Base-by-base conservation (phyloP, 2,797 vertebrate genomes). In the Psittacula derbiana region DNA sequence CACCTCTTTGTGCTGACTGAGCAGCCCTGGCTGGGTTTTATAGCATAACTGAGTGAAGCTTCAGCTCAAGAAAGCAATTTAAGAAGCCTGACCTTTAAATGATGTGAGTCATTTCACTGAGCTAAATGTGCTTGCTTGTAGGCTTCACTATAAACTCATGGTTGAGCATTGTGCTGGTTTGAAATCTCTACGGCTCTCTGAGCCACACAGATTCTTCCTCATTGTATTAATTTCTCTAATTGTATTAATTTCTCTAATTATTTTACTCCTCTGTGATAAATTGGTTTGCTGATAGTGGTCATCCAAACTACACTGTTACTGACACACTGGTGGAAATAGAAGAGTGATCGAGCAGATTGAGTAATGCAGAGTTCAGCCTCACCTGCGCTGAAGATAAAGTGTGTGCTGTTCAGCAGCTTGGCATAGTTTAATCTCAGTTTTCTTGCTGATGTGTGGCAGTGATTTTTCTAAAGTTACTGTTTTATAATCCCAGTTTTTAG, bases 201-300 rank as follows among this genome's bases (percentile, higher is more conserved):
- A 66, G 80, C 49, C 52, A 2, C 11, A 1, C 3, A 2, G 30
- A 3, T 40, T 41, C 23, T 44, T 46, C 33, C 70, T 69, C 49
- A 0, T 27, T 6, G 14, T 1, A 3, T 15, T 25, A 0, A 14
- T 53, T 52, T 23, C 40, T 33, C 57, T 1, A 11, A 0, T 27
- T 6, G 14, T 1, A 3, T 15, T 25, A 0, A 14, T 53, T 52
- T 23, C 40, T 33, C 57, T 1, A 11, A 2, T 33, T 3, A 10
- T 52, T 74, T 44, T 31, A 3, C 31, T 41, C 14, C 43, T 5
- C 20, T 13, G 20, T 38, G 55, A 43, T 24, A 23, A 24, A 28
- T 17, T 10, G n/a, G 3, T 31, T 33, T 55, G 72, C 41, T 50
- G 72, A 6, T 5, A 25, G 28, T 3, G 33, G 3, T 33, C 24